Conservation (phyloP, 2,888 invertebrate genomes). For the Hemithea aestivaria region DNA sequence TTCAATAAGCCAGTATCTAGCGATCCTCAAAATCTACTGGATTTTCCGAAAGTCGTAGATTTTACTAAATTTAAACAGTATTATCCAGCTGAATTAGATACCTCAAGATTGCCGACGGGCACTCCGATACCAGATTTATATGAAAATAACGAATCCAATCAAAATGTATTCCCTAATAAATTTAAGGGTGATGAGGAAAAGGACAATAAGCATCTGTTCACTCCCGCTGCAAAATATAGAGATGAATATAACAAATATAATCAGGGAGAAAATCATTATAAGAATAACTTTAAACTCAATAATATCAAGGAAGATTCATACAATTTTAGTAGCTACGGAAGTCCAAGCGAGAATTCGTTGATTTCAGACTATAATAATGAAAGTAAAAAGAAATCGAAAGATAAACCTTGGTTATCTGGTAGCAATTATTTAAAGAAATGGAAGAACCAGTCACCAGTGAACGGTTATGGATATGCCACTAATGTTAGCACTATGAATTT, state of each 20-base stretch:
- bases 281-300: constrained; percentile 33
- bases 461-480: constrained; percentile 60
- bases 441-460: constrained; percentile 43
- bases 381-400: constrained; percentile 52
- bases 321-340: constrained; percentile 11
- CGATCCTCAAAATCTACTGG: constrained; percentile 36
- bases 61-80: constrained; percentile 57
- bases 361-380: constrained; percentile 24
- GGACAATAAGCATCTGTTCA: constrained; percentile 33
- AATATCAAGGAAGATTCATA: constrained; percentile 22
- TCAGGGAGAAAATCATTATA: constrained; percentile 36
- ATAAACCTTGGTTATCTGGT: constrained; percentile 42
- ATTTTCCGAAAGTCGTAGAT: constrained; percentile 62
- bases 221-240: constrained; percentile 29
- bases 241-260: constrained; percentile 40
- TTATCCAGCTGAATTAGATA: constrained; percentile 48
- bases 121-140: constrained; percentile 37
- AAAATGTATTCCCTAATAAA: constrained; percentile 33
- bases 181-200: constrained; percentile 36
- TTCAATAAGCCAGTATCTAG: constrained; percentile 35
- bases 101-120: constrained; percentile 44
- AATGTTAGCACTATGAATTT: constrained; percentile 57
- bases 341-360: constrained; percentile 17
- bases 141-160: constrained; percentile 34
- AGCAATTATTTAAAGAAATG: constrained; percentile 45